These are phyloP conservation scores for Actinostola sp. DNA, from an alignment of 92 coral and sea anemone genomes.

Conservation along the genomic window DNA sequence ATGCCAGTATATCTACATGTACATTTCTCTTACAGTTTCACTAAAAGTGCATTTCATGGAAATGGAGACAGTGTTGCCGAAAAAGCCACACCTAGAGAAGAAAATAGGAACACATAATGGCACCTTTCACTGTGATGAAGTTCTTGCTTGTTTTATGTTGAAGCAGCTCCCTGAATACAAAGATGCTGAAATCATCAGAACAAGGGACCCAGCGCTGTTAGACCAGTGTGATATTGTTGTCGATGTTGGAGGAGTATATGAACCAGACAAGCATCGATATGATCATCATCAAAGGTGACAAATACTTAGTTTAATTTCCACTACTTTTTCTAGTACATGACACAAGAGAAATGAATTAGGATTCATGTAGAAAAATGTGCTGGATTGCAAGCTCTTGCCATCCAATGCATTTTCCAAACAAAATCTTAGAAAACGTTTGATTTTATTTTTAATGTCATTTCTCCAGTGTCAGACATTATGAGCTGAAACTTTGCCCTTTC, in stretches of 20 bases:
- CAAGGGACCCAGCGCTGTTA: constrained; percentile 78
- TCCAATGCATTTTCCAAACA: too few relatives aligned
- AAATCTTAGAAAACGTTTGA: too few relatives aligned
- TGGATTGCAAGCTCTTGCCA: too few relatives aligned
- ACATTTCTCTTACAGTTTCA: neutral
- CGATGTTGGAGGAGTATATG: constrained; percentile 95
- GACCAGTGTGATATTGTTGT: constrained; percentile 89
- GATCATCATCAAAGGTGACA: constrained; percentile 94
- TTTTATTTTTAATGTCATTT: too few relatives aligned
- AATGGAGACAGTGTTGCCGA: constrained; percentile 13
- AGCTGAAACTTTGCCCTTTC: too few relatives aligned
- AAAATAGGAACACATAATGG: constrained; percentile 97
- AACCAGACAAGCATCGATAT: constrained; percentile 77
- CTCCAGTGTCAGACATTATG: too few relatives aligned
- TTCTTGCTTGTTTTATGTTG: constrained; percentile 89
- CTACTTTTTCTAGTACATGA: neutral
- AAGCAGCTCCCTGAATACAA: constrained; percentile 76
- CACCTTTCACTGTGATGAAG: constrained; percentile 96
- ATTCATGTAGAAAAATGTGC: too few relatives aligned
- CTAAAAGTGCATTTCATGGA: neutral
- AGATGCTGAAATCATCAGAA: constrained; percentile 82
- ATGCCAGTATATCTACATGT: too few relatives aligned
- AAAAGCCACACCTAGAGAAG: constrained; percentile 19
- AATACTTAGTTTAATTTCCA: neutral
- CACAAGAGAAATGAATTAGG: too few relatives aligned